Percentiles rank a stretch among this genome's conserved stretches.
Conservation (phyloP, 2,113 vertebrate species). For the Urocitellus parryii region DNA sequence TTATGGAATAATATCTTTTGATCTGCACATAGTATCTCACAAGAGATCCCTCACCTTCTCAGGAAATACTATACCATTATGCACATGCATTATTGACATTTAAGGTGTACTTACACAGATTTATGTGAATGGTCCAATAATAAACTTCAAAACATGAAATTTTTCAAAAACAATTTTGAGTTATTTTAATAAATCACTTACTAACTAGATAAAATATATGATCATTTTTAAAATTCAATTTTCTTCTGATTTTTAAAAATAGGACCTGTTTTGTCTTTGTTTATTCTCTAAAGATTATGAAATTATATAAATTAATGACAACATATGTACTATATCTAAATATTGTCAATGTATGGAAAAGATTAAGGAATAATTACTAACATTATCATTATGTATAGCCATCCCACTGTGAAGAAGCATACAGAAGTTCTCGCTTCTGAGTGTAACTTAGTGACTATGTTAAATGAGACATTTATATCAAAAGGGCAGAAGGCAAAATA, state of each 20-base stretch:
- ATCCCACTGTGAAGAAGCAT: not conserved
- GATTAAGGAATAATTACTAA: not conserved
- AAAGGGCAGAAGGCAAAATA: not conserved
- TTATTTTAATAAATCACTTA: not conserved
- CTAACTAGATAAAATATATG: not conserved
- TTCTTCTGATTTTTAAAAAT: not conserved
- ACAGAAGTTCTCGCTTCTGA: not conserved
- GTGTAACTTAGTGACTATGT: not conserved
- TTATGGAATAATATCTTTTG: constrained; percentile 70
- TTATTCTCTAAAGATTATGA: not conserved
- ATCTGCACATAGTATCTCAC: constrained; percentile 71
- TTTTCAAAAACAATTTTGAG: constrained; percentile 7
- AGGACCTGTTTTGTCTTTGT: not conserved
- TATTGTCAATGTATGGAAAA: not conserved
- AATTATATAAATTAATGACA: constrained; percentile 2
- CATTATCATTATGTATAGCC: not conserved
- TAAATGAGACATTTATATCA: not conserved
- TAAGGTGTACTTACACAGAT: not conserved
- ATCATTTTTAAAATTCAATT: constrained; percentile 27
- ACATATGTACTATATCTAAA: not conserved
- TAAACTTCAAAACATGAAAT: not conserved
- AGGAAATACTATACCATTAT: not conserved
- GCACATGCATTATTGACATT: not conserved
- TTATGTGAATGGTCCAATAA: not conserved
- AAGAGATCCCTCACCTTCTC: constrained; percentile 58